Evolutionary conservation across 2,113 vertebrate genomes (phyloP).

Genomic region (Leucopsar rothschildi): DNA sequence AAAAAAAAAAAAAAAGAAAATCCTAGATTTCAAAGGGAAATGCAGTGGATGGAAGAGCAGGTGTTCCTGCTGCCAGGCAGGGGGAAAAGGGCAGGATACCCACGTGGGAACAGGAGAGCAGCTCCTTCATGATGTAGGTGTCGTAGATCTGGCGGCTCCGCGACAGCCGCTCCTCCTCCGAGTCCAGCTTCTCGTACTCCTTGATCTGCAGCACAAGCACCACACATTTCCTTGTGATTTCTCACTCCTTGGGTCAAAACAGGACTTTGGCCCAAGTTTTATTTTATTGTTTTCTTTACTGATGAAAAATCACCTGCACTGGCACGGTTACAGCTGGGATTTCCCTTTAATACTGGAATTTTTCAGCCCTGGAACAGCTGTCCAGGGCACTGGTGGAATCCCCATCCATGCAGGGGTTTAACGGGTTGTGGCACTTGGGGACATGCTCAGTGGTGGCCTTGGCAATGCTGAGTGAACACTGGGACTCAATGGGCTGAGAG

Average conservation of each 20-base stretch:
- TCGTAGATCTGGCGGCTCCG: conserved; percentile 95
- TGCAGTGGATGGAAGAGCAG: not conserved
- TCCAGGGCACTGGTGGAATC: not conserved
- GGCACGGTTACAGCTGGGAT: fast-evolving
- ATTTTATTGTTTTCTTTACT: not conserved
- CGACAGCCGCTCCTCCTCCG: conserved; percentile 85
- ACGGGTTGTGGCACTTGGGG: not conserved
- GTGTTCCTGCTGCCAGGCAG: not conserved
- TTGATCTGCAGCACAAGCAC: conserved; percentile 75
- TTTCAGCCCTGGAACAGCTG: not conserved
- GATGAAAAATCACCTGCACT: not conserved
- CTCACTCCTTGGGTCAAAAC: not conserved
- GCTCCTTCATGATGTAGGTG: conserved; percentile 96
- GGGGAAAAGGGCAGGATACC: not conserved
- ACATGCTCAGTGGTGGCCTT: not conserved
- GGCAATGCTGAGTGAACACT: not conserved
- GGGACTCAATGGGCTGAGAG: not conserved
- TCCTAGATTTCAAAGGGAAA: not conserved
- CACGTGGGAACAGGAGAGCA: conserved; percentile 94
- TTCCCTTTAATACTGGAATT: not conserved
- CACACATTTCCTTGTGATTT: not conserved
- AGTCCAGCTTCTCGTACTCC: conserved; percentile 95
- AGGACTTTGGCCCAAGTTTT: not conserved
- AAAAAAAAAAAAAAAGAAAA: too few relatives aligned
- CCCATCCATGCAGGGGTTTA: not conserved